Evolutionary conservation across 2,888 invertebrate species (phyloP), one percentile per base, ranked within the genome.

Genomic region (Polyommatus iphigenia): DNA sequence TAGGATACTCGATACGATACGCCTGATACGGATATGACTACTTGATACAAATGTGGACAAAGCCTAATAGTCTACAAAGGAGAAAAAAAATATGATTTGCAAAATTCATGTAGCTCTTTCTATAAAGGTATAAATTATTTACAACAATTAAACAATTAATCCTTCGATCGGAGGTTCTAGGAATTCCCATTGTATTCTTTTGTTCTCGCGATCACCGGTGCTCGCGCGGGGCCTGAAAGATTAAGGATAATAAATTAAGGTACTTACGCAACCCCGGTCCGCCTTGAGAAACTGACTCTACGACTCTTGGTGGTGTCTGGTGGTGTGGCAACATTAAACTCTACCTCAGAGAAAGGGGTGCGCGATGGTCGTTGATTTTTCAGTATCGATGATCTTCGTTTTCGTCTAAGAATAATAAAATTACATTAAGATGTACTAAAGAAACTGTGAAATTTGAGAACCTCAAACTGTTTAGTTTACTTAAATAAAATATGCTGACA

Each of bases 321-420:
- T 0, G 93, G 92, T 0, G 93, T 92, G n/a, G 91, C 87, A 8
- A 91, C 91, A 76, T 92, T 89, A 82, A 93, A 91, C 83, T 93
- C 94, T 13, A 94, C 81, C 83, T 94, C 94, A 0, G 93, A 91
- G 80, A 94, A 89, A 0, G 94, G 94, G 0, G 93, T 91, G 24
- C 94, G 89, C 0, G 91, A 86, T 0, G 90, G 86, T 0, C 91
- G 86, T 80, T 92, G 92, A 75, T 86, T 90, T 81, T 94, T 94
- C 46, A 94, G 81, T 77, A 94, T 94, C 0, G 94, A 94, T 1
- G 93, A 93, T 6, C 94, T 85, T 1, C 93, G 89, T 79, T 93
- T 94, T 41, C 91, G 85, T 46, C 93, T 94, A 86, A 0, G 83
- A 82, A 75, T 29, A 36, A 78, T 81, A n/a, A 78, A 29, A 46